These are phyloP conservation scores for Gobio gobio DNA, from an alignment of 2,113 vertebrate species.

Conservation along the genomic window DNA sequence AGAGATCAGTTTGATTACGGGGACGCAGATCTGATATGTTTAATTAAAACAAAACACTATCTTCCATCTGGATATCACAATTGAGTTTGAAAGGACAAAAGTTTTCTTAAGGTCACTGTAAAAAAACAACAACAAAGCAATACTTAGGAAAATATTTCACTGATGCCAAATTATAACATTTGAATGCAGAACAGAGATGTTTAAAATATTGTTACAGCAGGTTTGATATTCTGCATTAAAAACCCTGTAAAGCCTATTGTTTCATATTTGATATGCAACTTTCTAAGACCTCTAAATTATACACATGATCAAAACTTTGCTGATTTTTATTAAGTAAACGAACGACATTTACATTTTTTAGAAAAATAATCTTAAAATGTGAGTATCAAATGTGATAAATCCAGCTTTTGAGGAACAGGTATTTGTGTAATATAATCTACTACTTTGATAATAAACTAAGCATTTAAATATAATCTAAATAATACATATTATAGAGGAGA, in stretches of 20 bases:
- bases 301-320: not conserved
- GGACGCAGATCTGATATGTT: conserved; percentile 20
- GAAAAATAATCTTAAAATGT: too few relatives aligned
- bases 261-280: not conserved
- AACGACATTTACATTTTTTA: too few relatives aligned
- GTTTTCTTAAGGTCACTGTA: conserved; percentile 16
- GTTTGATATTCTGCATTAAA: not conserved
- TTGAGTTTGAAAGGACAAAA: not conserved
- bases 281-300: not conserved
- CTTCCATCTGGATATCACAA: conserved; percentile 20
- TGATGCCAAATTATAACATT: not conserved
- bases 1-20: conserved; percentile 16
- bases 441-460: too few relatives aligned
- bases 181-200: not conserved
- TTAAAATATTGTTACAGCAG: not conserved
- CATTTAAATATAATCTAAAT: too few relatives aligned
- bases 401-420: too few relatives aligned
- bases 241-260: not conserved
- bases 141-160: not conserved
- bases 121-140: not conserved
- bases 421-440: too few relatives aligned
- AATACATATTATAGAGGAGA: too few relatives aligned
- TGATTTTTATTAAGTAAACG: too few relatives aligned
- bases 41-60: conserved; percentile 18
- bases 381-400: too few relatives aligned